Conservation (phyloP, 2,113 vertebrate genomes). For the Typhlomys cinereus region DNA sequence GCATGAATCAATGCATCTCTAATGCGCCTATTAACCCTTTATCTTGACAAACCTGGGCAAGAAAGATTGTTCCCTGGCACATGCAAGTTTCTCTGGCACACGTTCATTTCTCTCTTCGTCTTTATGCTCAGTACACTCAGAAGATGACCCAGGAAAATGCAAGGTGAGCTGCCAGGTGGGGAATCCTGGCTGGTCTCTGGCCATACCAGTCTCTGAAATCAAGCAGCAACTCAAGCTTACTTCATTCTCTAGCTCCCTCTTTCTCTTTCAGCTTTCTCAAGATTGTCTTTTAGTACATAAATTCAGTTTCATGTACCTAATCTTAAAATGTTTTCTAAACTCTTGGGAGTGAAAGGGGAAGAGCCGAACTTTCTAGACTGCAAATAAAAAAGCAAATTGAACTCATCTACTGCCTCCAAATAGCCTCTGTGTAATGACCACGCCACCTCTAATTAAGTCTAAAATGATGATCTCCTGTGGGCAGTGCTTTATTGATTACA, state of each 20-base stretch:
- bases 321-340: constrained; percentile 34
- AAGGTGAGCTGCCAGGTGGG: background rate
- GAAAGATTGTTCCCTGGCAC: background rate
- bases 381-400: constrained; percentile 57
- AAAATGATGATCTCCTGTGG: constrained; percentile 75
- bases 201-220: background rate
- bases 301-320: constrained; percentile 7
- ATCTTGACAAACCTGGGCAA: background rate
- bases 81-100: background rate
- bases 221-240: background rate
- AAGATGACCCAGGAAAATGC: background rate
- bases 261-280: background rate
- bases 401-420: constrained; percentile 46
- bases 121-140: background rate
- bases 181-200: background rate
- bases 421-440: constrained; percentile 64
- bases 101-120: background rate
- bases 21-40: background rate
- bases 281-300: constrained; percentile 8
- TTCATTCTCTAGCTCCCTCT: background rate
- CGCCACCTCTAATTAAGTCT: constrained; percentile 75
- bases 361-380: background rate
- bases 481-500: constrained; percentile 57
- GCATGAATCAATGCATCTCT: background rate
- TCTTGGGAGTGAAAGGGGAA: background rate